Percentiles rank a stretch among this genome's conserved stretches.
Conservation (phyloP, 2,113 vertebrate species). For the Motacilla alba region DNA sequence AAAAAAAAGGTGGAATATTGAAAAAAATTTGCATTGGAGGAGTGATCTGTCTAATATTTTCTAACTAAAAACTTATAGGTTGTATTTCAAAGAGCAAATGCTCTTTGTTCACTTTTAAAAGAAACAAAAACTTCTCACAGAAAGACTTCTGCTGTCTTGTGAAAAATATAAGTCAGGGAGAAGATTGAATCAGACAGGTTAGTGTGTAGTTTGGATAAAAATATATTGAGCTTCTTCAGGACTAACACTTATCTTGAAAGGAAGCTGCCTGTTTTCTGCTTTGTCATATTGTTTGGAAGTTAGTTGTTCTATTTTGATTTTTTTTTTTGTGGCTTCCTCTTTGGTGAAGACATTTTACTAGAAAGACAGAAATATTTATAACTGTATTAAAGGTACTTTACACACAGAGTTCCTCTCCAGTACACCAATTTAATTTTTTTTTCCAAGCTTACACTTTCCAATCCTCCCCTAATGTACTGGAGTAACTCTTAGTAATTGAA, state of each 20-base stretch:
- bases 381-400: not conserved
- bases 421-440: not conserved
- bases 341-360: not conserved
- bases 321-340: not conserved
- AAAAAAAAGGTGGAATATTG: not conserved
- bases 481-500: not conserved
- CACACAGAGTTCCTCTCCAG: not conserved
- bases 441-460: not conserved
- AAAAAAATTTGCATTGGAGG: not conserved
- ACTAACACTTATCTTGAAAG: not conserved
- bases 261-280: not conserved
- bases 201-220: not conserved
- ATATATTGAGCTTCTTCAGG: not conserved
- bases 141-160: not conserved
- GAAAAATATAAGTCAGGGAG: not conserved
- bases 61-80: rapidly evolving
- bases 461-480: not conserved
- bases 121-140: not conserved
- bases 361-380: not conserved
- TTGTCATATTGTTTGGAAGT: not conserved
- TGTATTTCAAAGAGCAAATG: not conserved
- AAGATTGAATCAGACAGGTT: not conserved
- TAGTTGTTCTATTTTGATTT: not conserved
- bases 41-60: not conserved
- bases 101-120: not conserved